These are phyloP conservation scores for Anastatus disparis DNA, from an alignment of 1,140 invertebrate genomes.

Conservation along the genomic window DNA sequence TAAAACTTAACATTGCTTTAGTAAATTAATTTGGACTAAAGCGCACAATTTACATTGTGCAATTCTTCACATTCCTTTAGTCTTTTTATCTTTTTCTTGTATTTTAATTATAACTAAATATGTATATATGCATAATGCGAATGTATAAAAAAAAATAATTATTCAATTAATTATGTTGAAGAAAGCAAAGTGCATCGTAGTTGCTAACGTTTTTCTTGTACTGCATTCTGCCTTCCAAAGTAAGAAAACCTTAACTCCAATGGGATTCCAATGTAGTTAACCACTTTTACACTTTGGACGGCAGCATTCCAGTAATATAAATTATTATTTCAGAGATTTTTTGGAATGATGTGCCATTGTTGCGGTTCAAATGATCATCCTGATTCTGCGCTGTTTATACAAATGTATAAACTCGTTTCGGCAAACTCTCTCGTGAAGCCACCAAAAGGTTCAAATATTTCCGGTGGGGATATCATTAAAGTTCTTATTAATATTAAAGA, in stretches of 20 bases:
- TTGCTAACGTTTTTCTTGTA: neutral
- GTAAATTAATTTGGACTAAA: no score
- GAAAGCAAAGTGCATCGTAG: neutral
- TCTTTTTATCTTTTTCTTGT: neutral
- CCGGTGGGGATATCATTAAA: neutral
- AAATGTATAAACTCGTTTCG: no score
- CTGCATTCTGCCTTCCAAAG: neutral
- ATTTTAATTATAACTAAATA: neutral
- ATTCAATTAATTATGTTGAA: neutral
- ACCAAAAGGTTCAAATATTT: no score
- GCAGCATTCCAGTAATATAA: no score
- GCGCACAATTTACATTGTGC: no score
- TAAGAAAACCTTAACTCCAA: no score
- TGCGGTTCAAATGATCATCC: constrained; percentile 37
- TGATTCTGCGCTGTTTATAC: no score
- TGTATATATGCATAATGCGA: no score
- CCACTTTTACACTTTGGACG: no score
- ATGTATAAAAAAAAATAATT: neutral
- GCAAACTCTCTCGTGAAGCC: constrained; percentile 33
- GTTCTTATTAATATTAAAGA: neutral
- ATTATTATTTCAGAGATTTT: constrained; percentile 36
- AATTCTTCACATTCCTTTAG: neutral
- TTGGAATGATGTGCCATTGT: constrained; percentile 29
- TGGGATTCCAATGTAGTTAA: no score
- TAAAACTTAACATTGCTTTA: no score